Conservation (phyloP, 2,113 vertebrate genomes). For the Microcebus tavaratra region DNA sequence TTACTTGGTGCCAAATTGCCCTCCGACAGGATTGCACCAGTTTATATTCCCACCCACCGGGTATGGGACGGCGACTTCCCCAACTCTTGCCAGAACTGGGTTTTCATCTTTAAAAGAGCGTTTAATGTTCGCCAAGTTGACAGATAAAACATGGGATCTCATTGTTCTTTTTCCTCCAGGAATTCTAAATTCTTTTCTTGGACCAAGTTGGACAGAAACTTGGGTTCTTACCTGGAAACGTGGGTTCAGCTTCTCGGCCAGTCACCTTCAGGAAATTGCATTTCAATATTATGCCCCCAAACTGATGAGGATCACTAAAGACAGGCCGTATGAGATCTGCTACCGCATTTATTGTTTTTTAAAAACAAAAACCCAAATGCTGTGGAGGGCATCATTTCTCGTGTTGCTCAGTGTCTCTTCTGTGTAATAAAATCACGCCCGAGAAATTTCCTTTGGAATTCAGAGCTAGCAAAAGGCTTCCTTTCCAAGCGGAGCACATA, state of each 20-base stretch:
- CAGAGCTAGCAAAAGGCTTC: not conserved
- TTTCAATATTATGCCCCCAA: not conserved
- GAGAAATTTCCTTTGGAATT: not conserved
- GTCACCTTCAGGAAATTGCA: not conserved
- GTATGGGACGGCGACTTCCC: not conserved
- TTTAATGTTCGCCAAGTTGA: not conserved
- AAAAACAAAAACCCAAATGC: fast-evolving
- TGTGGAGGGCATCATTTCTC: not conserved
- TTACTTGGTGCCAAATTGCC: not conserved
- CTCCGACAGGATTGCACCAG: not conserved
- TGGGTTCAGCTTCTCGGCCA: fast-evolving
- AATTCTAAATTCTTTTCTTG: conserved; percentile 1
- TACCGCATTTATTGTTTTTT: not conserved
- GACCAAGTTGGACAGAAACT: not conserved
- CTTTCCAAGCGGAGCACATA: not conserved
- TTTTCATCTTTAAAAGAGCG: conserved; percentile 63
- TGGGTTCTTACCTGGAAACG: not conserved
- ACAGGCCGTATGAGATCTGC: too few relatives aligned
- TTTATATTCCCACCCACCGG: not conserved
- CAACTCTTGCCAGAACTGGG: conserved; percentile 45
- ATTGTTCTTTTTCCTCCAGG: conserved; percentile 22
- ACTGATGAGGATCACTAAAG: not conserved
- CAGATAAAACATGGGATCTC: not conserved
- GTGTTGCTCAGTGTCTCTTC: not conserved
- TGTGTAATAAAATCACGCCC: not conserved